These are phyloP conservation scores for Etheostoma cragini DNA, from an alignment of 2,113 vertebrate genomes.

Conservation along the genomic window DNA sequence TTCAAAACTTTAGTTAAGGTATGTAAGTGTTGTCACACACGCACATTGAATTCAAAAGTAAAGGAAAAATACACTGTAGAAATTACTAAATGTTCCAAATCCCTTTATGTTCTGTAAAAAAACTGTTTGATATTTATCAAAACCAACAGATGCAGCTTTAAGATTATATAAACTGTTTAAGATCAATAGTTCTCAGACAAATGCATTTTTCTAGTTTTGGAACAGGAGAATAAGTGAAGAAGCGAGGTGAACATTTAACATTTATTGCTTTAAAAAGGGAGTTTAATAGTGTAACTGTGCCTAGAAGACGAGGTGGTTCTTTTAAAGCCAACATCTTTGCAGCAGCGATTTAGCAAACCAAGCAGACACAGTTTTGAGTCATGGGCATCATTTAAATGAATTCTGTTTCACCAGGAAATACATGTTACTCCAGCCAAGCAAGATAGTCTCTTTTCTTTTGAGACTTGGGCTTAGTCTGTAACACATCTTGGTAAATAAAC, in stretches of 20 bases:
- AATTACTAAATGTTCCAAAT: too few species aligned
- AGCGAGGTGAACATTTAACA: background rate
- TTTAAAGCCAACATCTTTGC: background rate
- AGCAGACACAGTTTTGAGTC: slow-evolving; percentile 24
- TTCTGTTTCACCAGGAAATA: slow-evolving; percentile 12
- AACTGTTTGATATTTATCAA: too few species aligned
- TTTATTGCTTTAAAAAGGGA: background rate
- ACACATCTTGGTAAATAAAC: slow-evolving; percentile 1
- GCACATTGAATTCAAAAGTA: background rate
- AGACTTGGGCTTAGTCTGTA: background rate
- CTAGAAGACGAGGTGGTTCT: background rate
- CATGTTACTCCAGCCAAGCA: background rate
- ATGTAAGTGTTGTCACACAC: background rate
- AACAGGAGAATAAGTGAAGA: background rate
- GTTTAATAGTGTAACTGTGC: background rate
- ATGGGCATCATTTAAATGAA: slow-evolving; percentile 21
- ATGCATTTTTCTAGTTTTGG: background rate
- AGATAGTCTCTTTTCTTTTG: background rate
- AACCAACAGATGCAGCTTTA: too few species aligned
- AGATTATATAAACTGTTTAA: background rate
- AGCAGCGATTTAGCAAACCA: background rate
- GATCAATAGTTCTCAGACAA: background rate
- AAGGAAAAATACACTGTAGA: background rate
- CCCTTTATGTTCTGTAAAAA: too few species aligned
- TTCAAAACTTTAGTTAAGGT: background rate